phyloP scores from a whole-genome alignment of 2,113 vertebrate genomes.

The Rhegmatorhina hoffmannsi region DNA sequence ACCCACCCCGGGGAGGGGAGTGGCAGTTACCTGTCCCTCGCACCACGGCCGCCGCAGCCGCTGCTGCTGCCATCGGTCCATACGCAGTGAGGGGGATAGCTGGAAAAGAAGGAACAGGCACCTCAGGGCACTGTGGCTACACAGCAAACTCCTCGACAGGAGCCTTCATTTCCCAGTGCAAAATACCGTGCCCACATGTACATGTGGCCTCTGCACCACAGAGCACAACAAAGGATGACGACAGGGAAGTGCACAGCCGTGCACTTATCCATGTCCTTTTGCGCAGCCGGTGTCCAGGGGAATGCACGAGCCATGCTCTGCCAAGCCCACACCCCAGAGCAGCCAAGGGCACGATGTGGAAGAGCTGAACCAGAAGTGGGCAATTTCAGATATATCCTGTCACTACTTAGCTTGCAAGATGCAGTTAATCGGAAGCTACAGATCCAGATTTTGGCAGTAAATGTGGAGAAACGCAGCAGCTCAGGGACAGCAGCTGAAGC shows the following conservation, averaged over 20 bases:
- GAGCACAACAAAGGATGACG: background rate
- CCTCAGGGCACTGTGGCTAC: background rate
- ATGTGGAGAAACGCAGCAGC: background rate
- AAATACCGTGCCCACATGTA: background rate
- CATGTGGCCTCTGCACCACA: background rate
- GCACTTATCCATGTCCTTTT: background rate
- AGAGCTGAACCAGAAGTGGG: background rate
- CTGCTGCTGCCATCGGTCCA: constrained; percentile 95
- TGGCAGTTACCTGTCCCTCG: constrained; percentile 84
- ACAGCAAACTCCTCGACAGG: background rate
- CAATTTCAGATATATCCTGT: background rate
- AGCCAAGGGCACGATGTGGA: background rate
- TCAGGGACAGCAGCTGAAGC: constrained; percentile 6
- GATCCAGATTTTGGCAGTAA: background rate
- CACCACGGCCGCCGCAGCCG: constrained; percentile 90
- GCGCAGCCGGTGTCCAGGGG: background rate
- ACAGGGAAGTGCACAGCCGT: background rate
- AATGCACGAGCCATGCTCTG: background rate
- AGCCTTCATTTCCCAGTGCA: background rate
- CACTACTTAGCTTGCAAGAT: background rate
- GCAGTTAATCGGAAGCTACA: background rate
- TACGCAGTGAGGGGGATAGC: constrained; percentile 98
- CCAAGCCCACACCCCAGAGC: background rate
- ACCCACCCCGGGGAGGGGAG: background rate
- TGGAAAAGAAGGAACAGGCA: constrained; percentile 65